Evolutionary conservation across 2,888 invertebrate genomes (phyloP).

Genomic region (Deladenus siricidicola): DNA sequence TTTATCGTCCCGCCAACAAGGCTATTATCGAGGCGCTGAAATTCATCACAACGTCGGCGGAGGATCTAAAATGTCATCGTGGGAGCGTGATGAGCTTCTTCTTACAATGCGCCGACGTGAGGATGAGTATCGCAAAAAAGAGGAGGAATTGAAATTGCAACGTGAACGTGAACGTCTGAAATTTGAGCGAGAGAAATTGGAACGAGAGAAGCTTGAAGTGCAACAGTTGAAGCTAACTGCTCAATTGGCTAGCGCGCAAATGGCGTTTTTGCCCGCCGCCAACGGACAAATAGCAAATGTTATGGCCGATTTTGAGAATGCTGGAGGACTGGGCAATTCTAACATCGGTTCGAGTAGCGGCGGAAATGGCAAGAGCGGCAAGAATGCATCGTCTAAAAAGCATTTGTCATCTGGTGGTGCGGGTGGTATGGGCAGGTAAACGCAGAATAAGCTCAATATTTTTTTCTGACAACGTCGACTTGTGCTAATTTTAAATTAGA

Average conservation of each 20-base stretch:
- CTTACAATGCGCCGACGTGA: constrained; percentile 71
- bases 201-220: constrained; percentile 76
- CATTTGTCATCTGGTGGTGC: too few species aligned
- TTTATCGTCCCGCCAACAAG: neutral
- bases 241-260: constrained; percentile 15
- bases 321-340: too few species aligned
- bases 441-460: too few species aligned
- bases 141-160: constrained; percentile 65
- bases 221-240: constrained; percentile 60
- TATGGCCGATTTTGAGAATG: neutral
- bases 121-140: constrained; percentile 72
- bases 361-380: too few species aligned
- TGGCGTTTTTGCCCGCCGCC: constrained; percentile 8
- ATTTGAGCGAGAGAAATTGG: constrained; percentile 75
- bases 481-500: too few species aligned
- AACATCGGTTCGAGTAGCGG: too few species aligned
- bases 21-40: neutral
- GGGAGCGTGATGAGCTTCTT: constrained; percentile 62
- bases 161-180: constrained; percentile 51
- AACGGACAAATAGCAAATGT: neutral
- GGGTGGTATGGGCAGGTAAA: too few species aligned
- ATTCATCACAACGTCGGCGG: neutral
- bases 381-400: too few species aligned
- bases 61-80: neutral
- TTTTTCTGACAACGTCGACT: too few species aligned